Evolutionary conservation across 2,797 vertebrate genomes (phyloP).

Genomic region (Chelidonichthys spinosus): DNA sequence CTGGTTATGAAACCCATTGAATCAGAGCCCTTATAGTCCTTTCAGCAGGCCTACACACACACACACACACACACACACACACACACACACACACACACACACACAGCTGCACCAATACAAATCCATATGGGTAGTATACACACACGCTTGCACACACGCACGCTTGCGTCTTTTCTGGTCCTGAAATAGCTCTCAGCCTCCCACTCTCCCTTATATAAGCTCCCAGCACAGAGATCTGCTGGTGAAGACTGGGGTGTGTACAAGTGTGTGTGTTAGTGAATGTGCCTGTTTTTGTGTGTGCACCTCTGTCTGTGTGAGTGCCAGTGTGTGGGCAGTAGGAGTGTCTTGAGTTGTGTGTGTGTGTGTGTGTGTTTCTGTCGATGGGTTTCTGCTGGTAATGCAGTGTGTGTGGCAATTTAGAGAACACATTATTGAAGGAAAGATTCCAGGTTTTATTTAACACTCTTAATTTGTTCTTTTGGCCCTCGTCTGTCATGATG

Average conservation of each 20-base stretch:
- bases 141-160: slow-evolving; percentile 40
- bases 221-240: slow-evolving; percentile 89
- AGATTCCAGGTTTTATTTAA: slow-evolving; percentile 2
- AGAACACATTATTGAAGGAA: slow-evolving; percentile 19
- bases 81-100: not conserved
- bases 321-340: slow-evolving; percentile 70
- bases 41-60: slow-evolving; percentile 41
- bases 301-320: slow-evolving; percentile 54
- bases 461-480: slow-evolving; percentile 11
- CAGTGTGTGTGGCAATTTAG: slow-evolving; percentile 11
- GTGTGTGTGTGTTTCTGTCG: not conserved
- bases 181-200: slow-evolving; percentile 78
- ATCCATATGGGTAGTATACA: slow-evolving; percentile 63
- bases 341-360: slow-evolving; percentile 40
- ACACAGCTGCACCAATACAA: slow-evolving; percentile 41
- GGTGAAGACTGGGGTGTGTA: slow-evolving; percentile 63
- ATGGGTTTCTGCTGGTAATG: slow-evolving; percentile 1
- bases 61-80: slow-evolving; percentile 1
- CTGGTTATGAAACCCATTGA: slow-evolving; percentile 77
- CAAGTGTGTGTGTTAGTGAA: slow-evolving; percentile 22
- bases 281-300: slow-evolving; percentile 12
- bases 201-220: slow-evolving; percentile 81
- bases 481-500: not conserved
- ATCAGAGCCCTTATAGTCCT: slow-evolving; percentile 69
- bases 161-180: slow-evolving; percentile 66